Base-by-base conservation (phyloP, 2,113 vertebrate species). In the Cyanoramphus novaezelandiae region DNA sequence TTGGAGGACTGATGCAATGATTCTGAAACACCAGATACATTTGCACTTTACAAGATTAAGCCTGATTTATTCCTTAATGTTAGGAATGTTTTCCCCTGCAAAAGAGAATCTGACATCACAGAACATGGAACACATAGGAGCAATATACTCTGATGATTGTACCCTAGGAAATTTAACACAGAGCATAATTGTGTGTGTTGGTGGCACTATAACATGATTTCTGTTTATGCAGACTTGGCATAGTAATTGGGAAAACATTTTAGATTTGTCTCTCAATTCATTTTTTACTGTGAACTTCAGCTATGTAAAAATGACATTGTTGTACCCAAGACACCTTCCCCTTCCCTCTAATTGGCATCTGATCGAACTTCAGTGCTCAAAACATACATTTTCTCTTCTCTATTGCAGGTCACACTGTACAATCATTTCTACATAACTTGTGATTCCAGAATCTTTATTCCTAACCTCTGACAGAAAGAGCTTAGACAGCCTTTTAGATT, bases 151-250 rank as follows among this genome's bases (percentile, higher is more conserved):
- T 31, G 75, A 12, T 17, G 43, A 41, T 16, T 53, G 16, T 25
- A 6, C 13, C 19, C 23, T 75, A 25, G 17, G 21, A 74, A 44
- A 59, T 63, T 74, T 84, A 70, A 44, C 21, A 59, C 1, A 50
- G 35, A 0, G 1, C 19, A 35, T 33, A 64, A 63, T 1, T 41
- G 6, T 41, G 8, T 55, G 35, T 33, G 17, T 20, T 59, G 4
- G 12, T 83, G 57, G 28, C 27, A 19, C 4, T 27, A 7, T 39
- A 28, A 57, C 9, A 62, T 3, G 49, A 13, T 53, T 88, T 44
- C 39, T 55, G 7, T 69, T 74, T 65, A 27, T 41, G 28, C 5
- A 81, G 10, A 27, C 18, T 59, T 70, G 14, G 19, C 7, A 59
- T 24, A 59, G 35, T 24, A 59, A n/a, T 23, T 75, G n/a, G 27